A percentile compares a stretch with the other conserved stretches of the same genome.
Conservation (phyloP, 2,113 vertebrate genomes). For the Dipodomys stephensi region DNA sequence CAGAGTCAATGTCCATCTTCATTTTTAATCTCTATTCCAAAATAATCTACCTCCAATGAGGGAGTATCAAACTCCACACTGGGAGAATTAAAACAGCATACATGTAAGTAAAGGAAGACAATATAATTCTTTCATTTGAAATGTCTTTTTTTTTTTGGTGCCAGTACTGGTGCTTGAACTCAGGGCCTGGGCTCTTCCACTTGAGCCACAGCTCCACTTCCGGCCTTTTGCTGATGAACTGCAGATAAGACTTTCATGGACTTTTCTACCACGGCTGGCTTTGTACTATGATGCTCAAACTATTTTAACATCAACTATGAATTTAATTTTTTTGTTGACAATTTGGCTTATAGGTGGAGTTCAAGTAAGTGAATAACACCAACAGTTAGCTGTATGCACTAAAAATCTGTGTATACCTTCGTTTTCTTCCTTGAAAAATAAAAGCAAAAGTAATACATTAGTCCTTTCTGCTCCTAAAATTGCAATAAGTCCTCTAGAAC, state of each 20-base stretch:
- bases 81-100: neutral
- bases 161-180: too few relatives aligned
- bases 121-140: neutral
- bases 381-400: neutral
- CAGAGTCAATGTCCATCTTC: conserved; percentile 1
- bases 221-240: too few relatives aligned
- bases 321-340: neutral
- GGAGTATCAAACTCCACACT: neutral
- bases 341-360: neutral
- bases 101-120: neutral
- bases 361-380: neutral
- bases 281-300: neutral
- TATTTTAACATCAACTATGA: conserved; percentile 6
- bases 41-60: neutral
- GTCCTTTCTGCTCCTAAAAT: neutral
- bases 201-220: too few relatives aligned
- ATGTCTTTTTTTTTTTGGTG: neutral
- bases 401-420: neutral
- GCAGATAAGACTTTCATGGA: too few relatives aligned
- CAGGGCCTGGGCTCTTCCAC: too few relatives aligned
- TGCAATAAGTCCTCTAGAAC: neutral
- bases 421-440: conserved; percentile 30
- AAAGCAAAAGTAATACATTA: conserved; percentile 2
- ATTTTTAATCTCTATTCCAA: neutral
- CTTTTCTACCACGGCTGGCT: too few relatives aligned